Evolutionary conservation across 2,113 vertebrate species (phyloP).

Genomic region (Mesembrinibis cayennensis): DNA sequence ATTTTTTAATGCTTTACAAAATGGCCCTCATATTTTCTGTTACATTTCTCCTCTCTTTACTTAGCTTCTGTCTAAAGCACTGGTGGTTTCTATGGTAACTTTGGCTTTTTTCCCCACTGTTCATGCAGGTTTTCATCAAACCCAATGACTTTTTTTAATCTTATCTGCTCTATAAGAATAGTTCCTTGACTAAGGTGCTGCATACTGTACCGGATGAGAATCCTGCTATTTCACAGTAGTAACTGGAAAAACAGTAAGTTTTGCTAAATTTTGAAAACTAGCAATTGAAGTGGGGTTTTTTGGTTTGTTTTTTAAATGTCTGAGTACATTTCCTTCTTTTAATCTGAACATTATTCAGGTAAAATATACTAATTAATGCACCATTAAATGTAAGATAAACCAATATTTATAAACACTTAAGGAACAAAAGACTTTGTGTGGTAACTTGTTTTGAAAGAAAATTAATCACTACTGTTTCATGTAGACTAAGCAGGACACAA

Average conservation of each 20-base stretch:
- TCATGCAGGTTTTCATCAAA: constrained; percentile 71
- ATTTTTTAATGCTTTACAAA: constrained; percentile 52
- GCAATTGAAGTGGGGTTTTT: neutral
- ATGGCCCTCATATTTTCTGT: constrained; percentile 36
- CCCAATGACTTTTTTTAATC: constrained; percentile 60
- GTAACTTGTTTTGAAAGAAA: neutral
- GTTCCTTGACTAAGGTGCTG: constrained; percentile 41
- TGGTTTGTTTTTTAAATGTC: neutral
- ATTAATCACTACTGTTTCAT: neutral
- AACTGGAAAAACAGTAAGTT: neutral
- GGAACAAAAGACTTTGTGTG: neutral
- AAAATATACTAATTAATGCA: neutral
- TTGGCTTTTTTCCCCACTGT: constrained; percentile 36
- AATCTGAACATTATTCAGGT: neutral
- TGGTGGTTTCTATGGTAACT: constrained; percentile 69
- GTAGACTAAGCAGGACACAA: neutral
- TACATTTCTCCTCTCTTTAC: constrained; percentile 40
- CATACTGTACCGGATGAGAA: constrained; percentile 12
- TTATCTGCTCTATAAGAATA: constrained; percentile 60
- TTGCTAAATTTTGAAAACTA: constrained; percentile 5
- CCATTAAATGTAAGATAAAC: neutral
- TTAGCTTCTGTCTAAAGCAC: constrained; percentile 46
- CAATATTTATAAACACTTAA: neutral
- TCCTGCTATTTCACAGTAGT: constrained; percentile 5
- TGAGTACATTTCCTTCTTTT: neutral